Evolutionary conservation across 2,113 vertebrate genomes (phyloP).

Genomic region (Esox niger): DNA sequence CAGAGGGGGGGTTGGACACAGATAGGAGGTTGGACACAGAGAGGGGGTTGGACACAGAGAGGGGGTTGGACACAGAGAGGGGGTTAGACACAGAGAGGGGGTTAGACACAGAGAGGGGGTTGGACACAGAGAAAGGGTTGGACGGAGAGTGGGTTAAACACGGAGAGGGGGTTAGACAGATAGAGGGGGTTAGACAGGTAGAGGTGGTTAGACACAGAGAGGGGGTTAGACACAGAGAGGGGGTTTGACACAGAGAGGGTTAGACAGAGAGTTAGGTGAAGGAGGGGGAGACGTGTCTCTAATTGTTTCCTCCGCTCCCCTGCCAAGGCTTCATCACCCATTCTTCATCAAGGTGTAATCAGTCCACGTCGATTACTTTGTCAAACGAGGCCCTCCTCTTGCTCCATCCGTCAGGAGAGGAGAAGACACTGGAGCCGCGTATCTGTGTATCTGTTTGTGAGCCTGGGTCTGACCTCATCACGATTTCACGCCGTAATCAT

Average conservation of each 20-base stretch:
- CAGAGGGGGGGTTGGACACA: no score
- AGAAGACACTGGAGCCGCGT: slow-evolving; percentile 19
- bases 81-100: slow-evolving; percentile 49
- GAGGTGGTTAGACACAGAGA: slow-evolving; percentile 39
- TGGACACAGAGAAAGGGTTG: slow-evolving; percentile 7
- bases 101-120: slow-evolving; percentile 7
- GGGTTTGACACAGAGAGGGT: slow-evolving; percentile 5
- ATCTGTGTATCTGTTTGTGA: slow-evolving; percentile 10
- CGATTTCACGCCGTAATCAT: neutral
- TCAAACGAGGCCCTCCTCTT: slow-evolving; percentile 62
- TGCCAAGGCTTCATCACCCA: slow-evolving; percentile 51
- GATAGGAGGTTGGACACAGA: no score
- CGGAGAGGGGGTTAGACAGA: neutral
- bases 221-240: slow-evolving; percentile 20
- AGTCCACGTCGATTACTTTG: slow-evolving; percentile 56
- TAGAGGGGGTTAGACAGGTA: slow-evolving; percentile 33
- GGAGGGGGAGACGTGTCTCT: slow-evolving; percentile 60
- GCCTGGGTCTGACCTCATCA: neutral
- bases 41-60: no score
- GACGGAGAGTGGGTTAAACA: neutral
- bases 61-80: no score
- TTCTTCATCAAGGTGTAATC: slow-evolving; percentile 69
- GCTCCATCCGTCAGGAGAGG: slow-evolving; percentile 49
- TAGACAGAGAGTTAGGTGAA: neutral
- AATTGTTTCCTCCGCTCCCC: slow-evolving; percentile 70